phyloP scores from a whole-genome alignment of 2,113 vertebrate genomes.

The Arenaria interpres region DNA sequence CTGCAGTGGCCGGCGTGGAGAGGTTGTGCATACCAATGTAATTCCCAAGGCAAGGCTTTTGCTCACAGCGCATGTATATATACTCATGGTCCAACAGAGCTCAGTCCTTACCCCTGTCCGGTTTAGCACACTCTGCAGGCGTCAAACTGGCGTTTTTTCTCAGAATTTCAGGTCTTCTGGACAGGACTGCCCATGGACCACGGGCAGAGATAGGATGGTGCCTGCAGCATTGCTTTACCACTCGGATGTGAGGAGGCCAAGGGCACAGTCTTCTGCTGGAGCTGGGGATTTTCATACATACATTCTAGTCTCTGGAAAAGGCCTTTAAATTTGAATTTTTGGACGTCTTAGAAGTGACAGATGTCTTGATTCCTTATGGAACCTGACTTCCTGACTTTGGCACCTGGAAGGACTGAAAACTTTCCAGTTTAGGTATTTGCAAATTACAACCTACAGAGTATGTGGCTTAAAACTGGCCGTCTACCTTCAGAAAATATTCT shows the following conservation, averaged over 20 bases:
- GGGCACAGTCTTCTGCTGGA: not conserved
- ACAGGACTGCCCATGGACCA: not conserved
- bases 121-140: not conserved
- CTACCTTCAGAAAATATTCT: not conserved
- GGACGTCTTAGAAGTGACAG: not conserved
- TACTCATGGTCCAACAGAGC: not conserved
- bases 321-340: not conserved
- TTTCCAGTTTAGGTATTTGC: not conserved
- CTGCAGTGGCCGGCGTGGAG: fast-evolving
- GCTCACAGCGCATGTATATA: not conserved
- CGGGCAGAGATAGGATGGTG: not conserved
- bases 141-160: not conserved
- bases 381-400: not conserved
- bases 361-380: not conserved
- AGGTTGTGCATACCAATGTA: not conserved
- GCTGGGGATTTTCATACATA: not conserved
- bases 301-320: not conserved
- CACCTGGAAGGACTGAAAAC: not conserved
- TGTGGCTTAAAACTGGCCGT: not conserved
- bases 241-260: not conserved
- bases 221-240: not conserved
- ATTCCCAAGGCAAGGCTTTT: not conserved
- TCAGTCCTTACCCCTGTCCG: not conserved
- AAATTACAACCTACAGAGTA: not conserved
- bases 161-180: not conserved